Evolutionary conservation across 2,888 invertebrate genomes (phyloP).

Genomic region (Drosophila paracracens): DNA sequence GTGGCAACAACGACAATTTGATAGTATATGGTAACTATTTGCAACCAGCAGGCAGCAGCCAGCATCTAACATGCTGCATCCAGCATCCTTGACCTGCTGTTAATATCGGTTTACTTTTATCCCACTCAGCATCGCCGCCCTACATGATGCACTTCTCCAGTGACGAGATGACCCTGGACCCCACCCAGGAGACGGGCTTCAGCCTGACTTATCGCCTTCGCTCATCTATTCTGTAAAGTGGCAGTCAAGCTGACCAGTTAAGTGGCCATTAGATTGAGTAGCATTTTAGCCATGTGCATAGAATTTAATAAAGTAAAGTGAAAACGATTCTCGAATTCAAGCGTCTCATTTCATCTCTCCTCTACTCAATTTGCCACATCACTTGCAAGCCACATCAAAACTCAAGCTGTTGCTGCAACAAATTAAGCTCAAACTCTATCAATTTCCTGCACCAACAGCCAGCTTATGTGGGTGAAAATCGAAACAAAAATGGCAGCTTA

Average conservation of each 20-base stretch:
- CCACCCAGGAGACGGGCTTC: conserved; percentile 80
- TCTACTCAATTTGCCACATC: conserved; percentile 9
- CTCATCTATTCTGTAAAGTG: conserved; percentile 54
- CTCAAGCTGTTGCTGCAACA: conserved; percentile 11
- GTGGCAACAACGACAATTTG: conserved; percentile 77
- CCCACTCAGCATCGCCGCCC: conserved; percentile 86
- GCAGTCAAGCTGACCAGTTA: conserved; percentile 26
- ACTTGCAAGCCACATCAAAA: not conserved
- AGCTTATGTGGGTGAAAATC: not conserved
- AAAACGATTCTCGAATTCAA: conserved; percentile 31
- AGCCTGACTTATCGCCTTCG: conserved; percentile 75
- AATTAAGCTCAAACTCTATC: conserved; percentile 13
- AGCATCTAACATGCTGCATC: conserved; percentile 13
- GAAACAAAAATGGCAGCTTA: not conserved
- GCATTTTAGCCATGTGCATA: conserved; percentile 45
- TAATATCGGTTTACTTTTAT: conserved; percentile 15
- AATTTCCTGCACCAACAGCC: not conserved
- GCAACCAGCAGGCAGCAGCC: conserved; percentile 10
- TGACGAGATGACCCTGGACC: conserved; percentile 84
- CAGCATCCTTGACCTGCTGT: conserved; percentile 20
- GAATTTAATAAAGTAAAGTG: conserved; percentile 63
- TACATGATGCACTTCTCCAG: conserved; percentile 87
- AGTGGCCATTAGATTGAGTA: conserved; percentile 52
- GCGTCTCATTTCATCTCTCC: not conserved
- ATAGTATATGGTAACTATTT: conserved; percentile 62